Base-by-base conservation (phyloP, 1,140 invertebrate genomes). In the Tetramorium alpestre region DNA sequence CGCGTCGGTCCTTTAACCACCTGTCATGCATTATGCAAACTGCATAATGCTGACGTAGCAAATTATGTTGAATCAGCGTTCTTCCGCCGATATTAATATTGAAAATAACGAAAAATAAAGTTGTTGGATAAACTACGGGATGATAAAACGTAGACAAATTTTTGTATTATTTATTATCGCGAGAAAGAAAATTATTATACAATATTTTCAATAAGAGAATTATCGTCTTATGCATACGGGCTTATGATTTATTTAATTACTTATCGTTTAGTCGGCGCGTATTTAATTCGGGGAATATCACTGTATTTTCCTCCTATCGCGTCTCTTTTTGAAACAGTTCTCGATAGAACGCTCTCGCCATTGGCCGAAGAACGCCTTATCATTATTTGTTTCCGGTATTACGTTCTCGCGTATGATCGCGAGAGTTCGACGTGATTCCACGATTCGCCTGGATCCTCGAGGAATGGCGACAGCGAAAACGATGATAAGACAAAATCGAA, bases 401-500 rank as follows among this genome's bases (percentile, higher is more conserved):
- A 44, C 41, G 65, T 72, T 22, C 33, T 18, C 18, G n/a, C 25
- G 67, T 58, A 38, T 13, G 54, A 73, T 75, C n/a, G 11, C 13
- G 33, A 56, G 47, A 7, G 54, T 54, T 69, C 65, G 47, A 69
- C 47, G 64, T 70, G 62, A 80, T 67, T 51, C 28, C 54, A 41
- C 54, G 38, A 76, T 64, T 77, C 60, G 60, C 76, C 76, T 44
- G 49, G 60, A 58, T 49, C 6, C 33, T 11, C 28, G 13, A 51
- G 62, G 25, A 77, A 77, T 38, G 49, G 54, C 44, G 47, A 38
- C 72, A 28, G 13, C 47, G 16, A 18, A 18, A 16, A 76, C 5
- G 47, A 56, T 33, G 75, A 22, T 58, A 64, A 65, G 76, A 75
- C 88, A 88, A 91, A 92, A 91, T 87, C 58, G 91, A 88, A 92